Conservation (phyloP, 2,888 invertebrate genomes). For the Mesoligia furuncula region DNA sequence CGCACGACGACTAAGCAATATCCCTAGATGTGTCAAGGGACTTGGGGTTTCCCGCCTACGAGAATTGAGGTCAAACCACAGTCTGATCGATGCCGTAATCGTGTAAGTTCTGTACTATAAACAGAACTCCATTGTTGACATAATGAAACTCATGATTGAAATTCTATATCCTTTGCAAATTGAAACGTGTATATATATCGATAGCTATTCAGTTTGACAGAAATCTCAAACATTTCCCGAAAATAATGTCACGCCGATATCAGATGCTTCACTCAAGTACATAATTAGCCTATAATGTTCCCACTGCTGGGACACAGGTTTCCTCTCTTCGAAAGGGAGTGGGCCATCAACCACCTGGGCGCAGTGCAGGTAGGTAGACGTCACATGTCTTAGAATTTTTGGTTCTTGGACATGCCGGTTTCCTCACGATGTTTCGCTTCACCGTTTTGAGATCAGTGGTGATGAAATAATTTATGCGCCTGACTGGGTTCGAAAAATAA, state of each 20-base stretch:
- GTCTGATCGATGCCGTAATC: constrained; percentile 33
- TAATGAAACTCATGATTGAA: background rate
- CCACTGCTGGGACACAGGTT: background rate
- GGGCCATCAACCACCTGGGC: background rate
- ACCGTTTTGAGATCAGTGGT: too few relatives aligned
- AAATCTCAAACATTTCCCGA: background rate
- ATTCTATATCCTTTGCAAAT: background rate
- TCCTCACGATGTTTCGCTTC: too few relatives aligned
- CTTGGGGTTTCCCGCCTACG: constrained; percentile 26
- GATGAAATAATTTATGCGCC: too few relatives aligned
- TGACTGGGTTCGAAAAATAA: too few relatives aligned
- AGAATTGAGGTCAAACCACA: constrained; percentile 52
- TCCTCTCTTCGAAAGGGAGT: background rate
- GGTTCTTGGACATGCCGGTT: too few relatives aligned
- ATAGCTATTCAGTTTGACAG: background rate
- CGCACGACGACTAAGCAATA: background rate
- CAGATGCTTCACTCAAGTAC: background rate
- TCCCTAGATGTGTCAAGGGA: background rate
- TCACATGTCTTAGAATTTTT: too few relatives aligned
- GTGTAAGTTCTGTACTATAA: background rate
- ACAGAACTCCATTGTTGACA: background rate
- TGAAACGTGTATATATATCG: background rate
- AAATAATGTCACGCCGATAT: background rate
- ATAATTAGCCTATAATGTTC: background rate
- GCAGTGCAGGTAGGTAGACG: too few relatives aligned